phyloP scores from a whole-genome alignment of 2,113 vertebrate genomes.

The Arenaria interpres region DNA sequence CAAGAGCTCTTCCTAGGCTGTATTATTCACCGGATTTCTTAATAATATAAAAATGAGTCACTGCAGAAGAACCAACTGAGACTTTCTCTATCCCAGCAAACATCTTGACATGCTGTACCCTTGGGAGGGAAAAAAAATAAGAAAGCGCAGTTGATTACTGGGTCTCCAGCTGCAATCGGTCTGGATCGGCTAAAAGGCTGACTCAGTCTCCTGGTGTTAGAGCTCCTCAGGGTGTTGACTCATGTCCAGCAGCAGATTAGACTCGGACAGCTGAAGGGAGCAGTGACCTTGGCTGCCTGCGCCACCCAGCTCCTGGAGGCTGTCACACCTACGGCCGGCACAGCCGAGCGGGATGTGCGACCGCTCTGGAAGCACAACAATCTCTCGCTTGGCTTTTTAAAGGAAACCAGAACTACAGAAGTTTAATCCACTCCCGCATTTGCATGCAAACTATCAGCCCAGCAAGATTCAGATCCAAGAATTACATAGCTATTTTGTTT shows the following conservation, averaged over 20 bases:
- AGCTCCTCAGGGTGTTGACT: slow-evolving; percentile 50
- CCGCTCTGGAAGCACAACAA: not conserved
- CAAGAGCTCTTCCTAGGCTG: not conserved
- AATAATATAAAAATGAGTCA: slow-evolving; percentile 5
- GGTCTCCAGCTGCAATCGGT: slow-evolving; percentile 52
- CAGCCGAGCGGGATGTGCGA: not conserved
- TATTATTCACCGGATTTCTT: not conserved
- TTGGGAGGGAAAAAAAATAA: not conserved
- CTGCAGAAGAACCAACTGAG: not conserved
- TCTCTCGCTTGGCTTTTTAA: not conserved
- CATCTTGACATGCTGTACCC: not conserved
- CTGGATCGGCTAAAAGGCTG: slow-evolving; percentile 34
- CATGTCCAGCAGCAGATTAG: slow-evolving; percentile 5
- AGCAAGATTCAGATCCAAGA: not conserved
- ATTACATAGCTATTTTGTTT: not conserved
- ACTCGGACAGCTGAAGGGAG: not conserved
- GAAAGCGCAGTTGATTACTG: not conserved
- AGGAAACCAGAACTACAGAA: not conserved
- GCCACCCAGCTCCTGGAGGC: slow-evolving; percentile 17
- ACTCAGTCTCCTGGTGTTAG: slow-evolving; percentile 7
- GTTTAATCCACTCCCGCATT: not conserved
- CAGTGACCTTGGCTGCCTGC: not conserved
- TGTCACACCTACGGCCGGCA: not conserved
- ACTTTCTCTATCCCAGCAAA: not conserved
- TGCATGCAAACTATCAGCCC: not conserved